These are phyloP conservation scores for Idaea dimidiata DNA, from an alignment of 2,888 invertebrate genomes.

Conservation along the genomic window DNA sequence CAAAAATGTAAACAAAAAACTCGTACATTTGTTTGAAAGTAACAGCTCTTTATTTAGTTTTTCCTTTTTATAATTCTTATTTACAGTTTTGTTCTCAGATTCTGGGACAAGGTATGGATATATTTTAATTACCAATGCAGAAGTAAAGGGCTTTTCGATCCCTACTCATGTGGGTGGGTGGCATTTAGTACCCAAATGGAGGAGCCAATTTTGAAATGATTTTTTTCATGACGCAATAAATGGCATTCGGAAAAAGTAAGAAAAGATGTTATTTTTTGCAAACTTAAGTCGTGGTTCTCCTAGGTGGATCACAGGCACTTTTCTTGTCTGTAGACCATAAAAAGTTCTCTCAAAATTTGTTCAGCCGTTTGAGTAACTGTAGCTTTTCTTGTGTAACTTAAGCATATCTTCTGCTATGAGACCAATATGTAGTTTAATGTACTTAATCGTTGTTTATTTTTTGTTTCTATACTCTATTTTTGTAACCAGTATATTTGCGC, in stretches of 20 bases:
- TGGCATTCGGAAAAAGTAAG: too few species aligned
- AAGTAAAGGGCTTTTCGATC: not conserved
- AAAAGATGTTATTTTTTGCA: too few species aligned
- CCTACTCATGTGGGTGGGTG: not conserved
- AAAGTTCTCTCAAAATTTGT: not conserved
- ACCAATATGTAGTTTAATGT: conserved; percentile 11
- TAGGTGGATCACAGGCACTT: too few species aligned
- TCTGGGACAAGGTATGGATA: too few species aligned
- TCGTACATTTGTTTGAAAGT: too few species aligned
- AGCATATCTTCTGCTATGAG: conserved; percentile 12
- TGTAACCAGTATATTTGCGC: conserved; percentile 2
- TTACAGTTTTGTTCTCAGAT: too few species aligned
- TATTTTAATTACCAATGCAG: not conserved
- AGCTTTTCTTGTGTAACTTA: not conserved
- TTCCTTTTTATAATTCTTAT: too few species aligned
- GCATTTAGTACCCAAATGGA: not conserved
- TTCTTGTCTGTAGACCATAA: too few species aligned
- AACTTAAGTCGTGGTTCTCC: too few species aligned
- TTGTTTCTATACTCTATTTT: not conserved
- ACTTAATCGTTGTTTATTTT: not conserved
- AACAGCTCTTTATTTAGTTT: too few species aligned
- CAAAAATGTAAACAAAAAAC: too few species aligned
- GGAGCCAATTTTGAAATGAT: not conserved
- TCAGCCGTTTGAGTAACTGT: not conserved
- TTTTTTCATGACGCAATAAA: not conserved